Evolutionary conservation across 2,113 vertebrate species (phyloP), one percentile per base, ranked within the genome.

Genomic region (Scophthalmus maximus): DNA sequence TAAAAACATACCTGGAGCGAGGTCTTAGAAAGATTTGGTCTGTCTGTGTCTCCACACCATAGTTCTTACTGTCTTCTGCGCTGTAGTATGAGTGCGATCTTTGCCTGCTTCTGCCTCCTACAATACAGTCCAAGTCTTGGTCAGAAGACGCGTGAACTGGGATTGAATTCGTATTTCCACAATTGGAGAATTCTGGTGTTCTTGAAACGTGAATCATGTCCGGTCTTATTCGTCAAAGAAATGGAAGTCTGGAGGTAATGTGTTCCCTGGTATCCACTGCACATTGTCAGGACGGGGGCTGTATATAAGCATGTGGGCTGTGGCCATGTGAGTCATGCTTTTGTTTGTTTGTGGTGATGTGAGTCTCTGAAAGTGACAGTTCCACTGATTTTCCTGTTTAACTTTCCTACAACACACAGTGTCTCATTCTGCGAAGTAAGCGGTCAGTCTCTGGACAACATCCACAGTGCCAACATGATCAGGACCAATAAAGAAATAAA

Each of bases 1-100:
- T n/a, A 57, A 9, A 51, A 51, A 74, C 76, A 11, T 87, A 93
- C 88, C 86, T 90, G 71, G 93, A 92, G 10, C 92, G 91, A 57
- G 89, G 89, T 76, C 92, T 90, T 6, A 49, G 40, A 44, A 10
- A 14, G 40, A 30, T 78, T 58, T 86, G 27, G n/a, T 59, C 82
- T 11, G 55, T 38, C 23, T 82, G 44, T 18, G 23, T 50, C 44
- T 79, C 60, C 30, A 49, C 20, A 4, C 67, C 74, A 47, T 64
- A 77, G 7, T 77, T 70, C 47, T 85, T 87, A 20, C 25, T 57
- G 0, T 51, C 87, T 42, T 89, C 89, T 20, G 8, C 14, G 44
- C 34, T 76, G 55, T 90, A 78, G 57, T 81, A 89, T 6, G 93
- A 93, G 29, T 72, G 85, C 15, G 91, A 92, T 23, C 90, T 84